Evolutionary conservation across 2,113 vertebrate species (phyloP).

Genomic region (Centropus bengalensis): DNA sequence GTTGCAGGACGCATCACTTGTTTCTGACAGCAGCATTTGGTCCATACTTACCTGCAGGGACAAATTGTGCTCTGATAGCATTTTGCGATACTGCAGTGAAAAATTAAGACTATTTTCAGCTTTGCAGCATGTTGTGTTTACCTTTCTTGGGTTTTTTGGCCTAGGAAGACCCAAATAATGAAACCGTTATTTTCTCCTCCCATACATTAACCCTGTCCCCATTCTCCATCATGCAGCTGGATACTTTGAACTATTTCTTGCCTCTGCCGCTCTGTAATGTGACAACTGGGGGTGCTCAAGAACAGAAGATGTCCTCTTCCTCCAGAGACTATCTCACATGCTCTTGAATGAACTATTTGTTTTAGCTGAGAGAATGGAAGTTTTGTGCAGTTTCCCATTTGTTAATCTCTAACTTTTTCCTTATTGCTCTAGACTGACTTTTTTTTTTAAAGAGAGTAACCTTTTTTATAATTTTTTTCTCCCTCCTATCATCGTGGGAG

Average conservation of each 20-base stretch:
- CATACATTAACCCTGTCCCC: not conserved
- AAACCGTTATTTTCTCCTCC: constrained; percentile 13
- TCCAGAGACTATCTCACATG: constrained; percentile 2
- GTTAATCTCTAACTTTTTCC: not conserved
- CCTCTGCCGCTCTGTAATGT: constrained; percentile 36
- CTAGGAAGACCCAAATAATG: not conserved
- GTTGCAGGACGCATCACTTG: not conserved
- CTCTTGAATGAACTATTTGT: constrained; percentile 30
- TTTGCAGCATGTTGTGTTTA: not conserved
- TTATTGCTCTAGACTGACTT: not conserved
- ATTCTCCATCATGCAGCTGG: not conserved
- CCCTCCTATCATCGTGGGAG: not conserved
- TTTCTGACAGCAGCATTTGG: not conserved
- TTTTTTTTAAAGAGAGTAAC: not conserved
- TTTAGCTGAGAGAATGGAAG: constrained; percentile 32
- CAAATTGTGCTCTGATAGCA: not conserved
- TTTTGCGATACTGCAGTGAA: constrained; percentile 1
- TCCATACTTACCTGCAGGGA: not conserved
- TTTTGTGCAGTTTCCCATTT: constrained; percentile 14
- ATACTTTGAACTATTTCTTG: not conserved
- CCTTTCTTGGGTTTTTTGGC: not conserved
- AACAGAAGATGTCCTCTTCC: constrained; percentile 38
- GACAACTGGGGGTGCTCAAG: constrained; percentile 60
- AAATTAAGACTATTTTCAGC: constrained; percentile 7
- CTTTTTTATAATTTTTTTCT: not conserved